phyloP scores from a whole-genome alignment of 2,888 invertebrate genomes.

The Trypoxylon attenuatum region DNA sequence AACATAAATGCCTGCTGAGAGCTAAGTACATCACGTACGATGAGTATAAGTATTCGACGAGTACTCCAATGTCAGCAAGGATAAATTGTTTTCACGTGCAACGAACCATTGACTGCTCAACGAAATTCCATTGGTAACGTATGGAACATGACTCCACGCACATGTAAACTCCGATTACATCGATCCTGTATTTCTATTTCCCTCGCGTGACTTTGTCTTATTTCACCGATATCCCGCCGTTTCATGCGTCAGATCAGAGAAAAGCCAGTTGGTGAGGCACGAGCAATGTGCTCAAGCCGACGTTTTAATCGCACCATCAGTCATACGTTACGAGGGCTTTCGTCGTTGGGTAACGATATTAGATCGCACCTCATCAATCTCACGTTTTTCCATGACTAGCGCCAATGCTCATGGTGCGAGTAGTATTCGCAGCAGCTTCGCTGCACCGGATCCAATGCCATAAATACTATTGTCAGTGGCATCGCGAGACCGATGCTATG shows the following conservation, averaged over 20 bases:
- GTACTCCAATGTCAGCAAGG: too few species aligned
- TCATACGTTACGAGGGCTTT: slow-evolving; percentile 5
- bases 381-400: not conserved
- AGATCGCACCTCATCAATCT: not conserved
- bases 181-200: too few species aligned
- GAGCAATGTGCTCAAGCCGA: not conserved
- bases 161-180: too few species aligned
- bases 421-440: not conserved
- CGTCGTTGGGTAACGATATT: not conserved
- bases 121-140: too few species aligned
- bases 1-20: not conserved
- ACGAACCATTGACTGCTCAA: too few species aligned
- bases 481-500: slow-evolving; percentile 5
- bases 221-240: not conserved
- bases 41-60: too few species aligned
- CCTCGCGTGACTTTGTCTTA: not conserved
- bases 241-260: not conserved
- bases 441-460: slow-evolving; percentile 31
- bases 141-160: too few species aligned
- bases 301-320: slow-evolving; percentile 1
- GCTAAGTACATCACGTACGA: too few species aligned
- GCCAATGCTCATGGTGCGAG: slow-evolving; percentile 4
- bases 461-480: slow-evolving; percentile 30
- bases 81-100: too few species aligned
- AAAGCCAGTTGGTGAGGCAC: not conserved